phyloP scores from a whole-genome alignment of 2,888 invertebrate species.

The Apamea anceps region DNA sequence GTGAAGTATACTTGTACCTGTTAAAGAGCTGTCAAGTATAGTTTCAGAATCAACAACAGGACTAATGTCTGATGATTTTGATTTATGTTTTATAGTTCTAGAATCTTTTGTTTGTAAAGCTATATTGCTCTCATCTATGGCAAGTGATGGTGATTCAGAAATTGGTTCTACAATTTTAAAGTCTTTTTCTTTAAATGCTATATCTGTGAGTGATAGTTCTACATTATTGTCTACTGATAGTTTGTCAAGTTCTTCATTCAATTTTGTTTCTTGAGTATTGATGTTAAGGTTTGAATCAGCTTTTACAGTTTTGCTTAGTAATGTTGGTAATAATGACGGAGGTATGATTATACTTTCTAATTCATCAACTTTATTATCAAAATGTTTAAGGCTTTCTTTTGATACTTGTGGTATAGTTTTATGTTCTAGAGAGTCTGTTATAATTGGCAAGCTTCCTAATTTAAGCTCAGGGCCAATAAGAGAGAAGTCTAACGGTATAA shows the following conservation, averaged over 20 bases:
- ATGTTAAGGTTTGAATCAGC: constrained; percentile 3
- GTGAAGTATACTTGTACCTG: neutral
- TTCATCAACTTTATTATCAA: neutral
- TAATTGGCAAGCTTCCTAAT: neutral
- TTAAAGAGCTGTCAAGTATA: neutral
- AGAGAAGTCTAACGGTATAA: constrained; percentile 20
- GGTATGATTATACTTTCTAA: constrained; percentile 17
- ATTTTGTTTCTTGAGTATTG: neutral
- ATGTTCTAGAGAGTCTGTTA: neutral
- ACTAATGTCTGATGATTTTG: neutral
- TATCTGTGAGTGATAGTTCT: neutral
- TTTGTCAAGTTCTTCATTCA: constrained; percentile 4
- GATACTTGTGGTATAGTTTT: neutral
- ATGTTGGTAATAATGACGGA: constrained; percentile 10
- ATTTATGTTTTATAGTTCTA: neutral
- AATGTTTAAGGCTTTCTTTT: neutral
- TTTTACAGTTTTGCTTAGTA: neutral
- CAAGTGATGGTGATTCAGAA: neutral
- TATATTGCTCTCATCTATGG: neutral
- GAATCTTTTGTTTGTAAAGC: neutral
- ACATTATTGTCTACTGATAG: neutral
- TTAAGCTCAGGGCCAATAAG: constrained; percentile 10
- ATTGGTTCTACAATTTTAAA: constrained; percentile 4
- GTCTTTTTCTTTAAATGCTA: neutral
- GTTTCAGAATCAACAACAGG: neutral